Evolutionary conservation across 2,888 invertebrate species (phyloP), one percentile per base, ranked within the genome.

Genomic region (Matsumyia berberina): DNA sequence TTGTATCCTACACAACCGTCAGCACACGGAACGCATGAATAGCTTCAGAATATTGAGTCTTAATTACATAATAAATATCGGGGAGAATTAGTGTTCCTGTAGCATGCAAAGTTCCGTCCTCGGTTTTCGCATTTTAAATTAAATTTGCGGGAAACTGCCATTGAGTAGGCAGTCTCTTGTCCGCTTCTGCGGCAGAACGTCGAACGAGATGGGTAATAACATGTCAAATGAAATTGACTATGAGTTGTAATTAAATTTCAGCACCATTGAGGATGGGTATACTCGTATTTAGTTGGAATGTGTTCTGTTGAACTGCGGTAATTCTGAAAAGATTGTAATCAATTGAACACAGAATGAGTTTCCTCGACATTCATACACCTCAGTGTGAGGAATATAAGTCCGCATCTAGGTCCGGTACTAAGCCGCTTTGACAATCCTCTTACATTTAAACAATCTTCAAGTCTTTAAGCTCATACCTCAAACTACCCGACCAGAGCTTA

Each of bases 11-110:
- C 39, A 39, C 49, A 39, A 29, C 44, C 29, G 62, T 42, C 55
- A 31, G 42, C 19, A 12, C 24, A 46, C 19, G 5, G 49, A 37
- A 58, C 70, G 58, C 70, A 58, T 70, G 57, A 57, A 66, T 58
- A 49, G 49, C 39, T 57, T 8, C 42, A 35, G 49, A 66, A 67
- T 76, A 76, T 66, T 58, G 67, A 58, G 42, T 76, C 57, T 67
- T 76, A 76, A 76, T 76, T 76, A 67, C 76, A 58, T 76, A 67
- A 64, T 64, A 51, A 62, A 72, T 70, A 49, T 70, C 70, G 29
- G 51, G 37, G 42, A 44, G 33, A 42, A 57, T 57, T 44, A 58
- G 46, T 44, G 57, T n/a, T 60, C n/a, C 33, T n/a, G 53, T 46
- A 66, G 46, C 8, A 29, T 46, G 58, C 57, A 53, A 42, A 42